phyloP scores from a whole-genome alignment of 2,113 vertebrate genomes.

The Pycnonotus jocosus region DNA sequence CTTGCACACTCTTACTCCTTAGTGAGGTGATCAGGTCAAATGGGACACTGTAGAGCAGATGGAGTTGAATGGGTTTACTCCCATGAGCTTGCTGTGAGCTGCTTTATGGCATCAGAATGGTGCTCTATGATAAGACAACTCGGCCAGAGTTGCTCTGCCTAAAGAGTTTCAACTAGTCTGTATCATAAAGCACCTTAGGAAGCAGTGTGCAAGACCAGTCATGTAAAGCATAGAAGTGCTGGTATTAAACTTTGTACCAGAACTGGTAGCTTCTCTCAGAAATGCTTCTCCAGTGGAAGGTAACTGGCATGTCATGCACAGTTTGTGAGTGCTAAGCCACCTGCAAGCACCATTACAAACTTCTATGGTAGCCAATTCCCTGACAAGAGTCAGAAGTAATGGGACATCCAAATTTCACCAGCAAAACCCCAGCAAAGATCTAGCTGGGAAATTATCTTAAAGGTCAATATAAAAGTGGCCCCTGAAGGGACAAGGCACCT shows the following conservation, averaged over 20 bases:
- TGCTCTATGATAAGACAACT: rapidly evolving
- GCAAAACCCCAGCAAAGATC: neutral
- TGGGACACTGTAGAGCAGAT: neutral
- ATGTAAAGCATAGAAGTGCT: neutral
- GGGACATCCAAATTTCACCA: slow-evolving; percentile 2
- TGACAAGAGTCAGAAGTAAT: neutral
- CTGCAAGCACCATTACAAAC: neutral
- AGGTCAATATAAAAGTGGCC: neutral
- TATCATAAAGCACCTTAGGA: neutral
- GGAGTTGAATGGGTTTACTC: neutral
- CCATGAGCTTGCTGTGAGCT: neutral
- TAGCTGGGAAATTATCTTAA: slow-evolving; percentile 2
- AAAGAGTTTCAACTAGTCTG: neutral
- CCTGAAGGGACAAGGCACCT: slow-evolving; percentile 3
- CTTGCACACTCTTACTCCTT: neutral
- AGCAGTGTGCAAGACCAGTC: neutral
- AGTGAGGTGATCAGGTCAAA: neutral
- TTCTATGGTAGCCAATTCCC: neutral
- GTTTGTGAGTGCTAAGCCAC: neutral
- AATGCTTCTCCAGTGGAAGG: neutral
- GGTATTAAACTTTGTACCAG: neutral
- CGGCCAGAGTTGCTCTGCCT: neutral
- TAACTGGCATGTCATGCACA: neutral
- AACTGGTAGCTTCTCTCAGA: neutral
- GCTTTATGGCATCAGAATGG: neutral